Percentiles rank a stretch among this genome's conserved stretches.
Conservation (phyloP, 2,113 vertebrate species). For the Rana temporaria region DNA sequence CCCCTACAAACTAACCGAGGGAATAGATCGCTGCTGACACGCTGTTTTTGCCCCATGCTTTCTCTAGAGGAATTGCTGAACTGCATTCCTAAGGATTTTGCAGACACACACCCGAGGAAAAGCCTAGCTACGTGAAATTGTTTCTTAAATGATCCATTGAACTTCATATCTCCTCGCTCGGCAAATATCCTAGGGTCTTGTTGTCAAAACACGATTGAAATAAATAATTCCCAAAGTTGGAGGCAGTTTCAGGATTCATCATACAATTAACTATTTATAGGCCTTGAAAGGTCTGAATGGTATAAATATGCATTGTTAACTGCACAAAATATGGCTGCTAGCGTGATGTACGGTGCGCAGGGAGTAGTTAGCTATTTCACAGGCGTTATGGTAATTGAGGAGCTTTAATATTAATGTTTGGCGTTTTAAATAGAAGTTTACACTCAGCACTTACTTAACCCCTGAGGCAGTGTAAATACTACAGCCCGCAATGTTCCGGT, state of each 20-base stretch:
- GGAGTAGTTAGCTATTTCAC: too few species aligned
- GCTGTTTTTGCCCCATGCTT: not conserved
- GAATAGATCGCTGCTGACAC: slow-evolving; percentile 29
- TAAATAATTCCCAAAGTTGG: slow-evolving; percentile 29
- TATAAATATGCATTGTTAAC: not conserved
- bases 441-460: too few species aligned
- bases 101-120: slow-evolving; percentile 13
- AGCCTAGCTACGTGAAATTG: slow-evolving; percentile 17
- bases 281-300: not conserved
- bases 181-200: slow-evolving; percentile 23
- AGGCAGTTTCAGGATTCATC: slow-evolving; percentile 20
- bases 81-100: slow-evolving; percentile 21
- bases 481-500: not conserved
- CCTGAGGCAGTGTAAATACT: not conserved
- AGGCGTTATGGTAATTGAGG: too few species aligned
- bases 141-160: slow-evolving; percentile 44
- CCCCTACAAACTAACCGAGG: slow-evolving; percentile 3
- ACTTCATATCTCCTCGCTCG: slow-evolving; percentile 30
- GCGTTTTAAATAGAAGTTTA: not conserved
- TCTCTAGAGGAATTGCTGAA: slow-evolving; percentile 22
- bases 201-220: slow-evolving; percentile 30
- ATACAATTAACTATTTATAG: slow-evolving; percentile 37
- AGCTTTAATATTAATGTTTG: too few species aligned
- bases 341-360: not conserved
- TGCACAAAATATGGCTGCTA: not conserved